A percentile compares a stretch with the other conserved stretches of the same genome.
These are phyloP conservation scores for Leptinotarsa texana DNA, from an alignment of 1,140 invertebrate species.

Conservation along the genomic window DNA sequence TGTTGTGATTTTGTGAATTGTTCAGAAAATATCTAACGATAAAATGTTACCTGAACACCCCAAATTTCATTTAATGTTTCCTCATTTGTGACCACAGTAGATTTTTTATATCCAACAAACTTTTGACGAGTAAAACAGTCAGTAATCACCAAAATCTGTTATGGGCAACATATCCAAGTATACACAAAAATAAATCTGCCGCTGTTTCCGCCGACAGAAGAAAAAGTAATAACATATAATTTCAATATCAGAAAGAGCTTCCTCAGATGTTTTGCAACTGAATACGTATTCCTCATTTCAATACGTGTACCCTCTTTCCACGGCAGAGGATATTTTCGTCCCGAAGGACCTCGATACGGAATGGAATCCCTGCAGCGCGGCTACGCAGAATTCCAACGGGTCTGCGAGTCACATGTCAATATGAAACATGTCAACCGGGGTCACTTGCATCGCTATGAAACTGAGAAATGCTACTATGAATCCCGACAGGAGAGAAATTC, in stretches of 20 bases:
- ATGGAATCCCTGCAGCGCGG: slow-evolving; percentile 40
- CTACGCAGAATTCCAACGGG: slow-evolving; percentile 35
- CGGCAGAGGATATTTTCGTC: slow-evolving; percentile 19
- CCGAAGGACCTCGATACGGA: slow-evolving; percentile 40
- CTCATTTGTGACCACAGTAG: too few species aligned
- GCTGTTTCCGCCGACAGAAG: not conserved
- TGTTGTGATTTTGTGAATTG: too few species aligned
- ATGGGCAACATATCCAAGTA: too few species aligned
- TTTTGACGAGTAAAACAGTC: too few species aligned
- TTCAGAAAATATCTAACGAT: too few species aligned
- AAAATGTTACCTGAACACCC: too few species aligned
- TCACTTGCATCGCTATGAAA: not conserved
- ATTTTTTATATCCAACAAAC: too few species aligned
- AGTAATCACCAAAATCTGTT: too few species aligned
- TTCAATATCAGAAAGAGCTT: slow-evolving; percentile 20
- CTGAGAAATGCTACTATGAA: slow-evolving; percentile 2
- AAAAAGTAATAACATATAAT: slow-evolving; percentile 12
- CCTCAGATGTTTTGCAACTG: not conserved
- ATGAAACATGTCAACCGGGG: slow-evolving; percentile 39
- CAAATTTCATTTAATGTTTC: too few species aligned
- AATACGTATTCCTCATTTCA: slow-evolving; percentile 33
- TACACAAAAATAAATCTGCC: not conserved
- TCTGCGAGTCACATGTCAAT: slow-evolving; percentile 43
- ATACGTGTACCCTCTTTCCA: slow-evolving; percentile 23
- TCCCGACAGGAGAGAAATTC: not conserved